These are phyloP conservation scores for Acromyrmex heyeri DNA, from an alignment of 1,140 invertebrate genomes.

Conservation along the genomic window DNA sequence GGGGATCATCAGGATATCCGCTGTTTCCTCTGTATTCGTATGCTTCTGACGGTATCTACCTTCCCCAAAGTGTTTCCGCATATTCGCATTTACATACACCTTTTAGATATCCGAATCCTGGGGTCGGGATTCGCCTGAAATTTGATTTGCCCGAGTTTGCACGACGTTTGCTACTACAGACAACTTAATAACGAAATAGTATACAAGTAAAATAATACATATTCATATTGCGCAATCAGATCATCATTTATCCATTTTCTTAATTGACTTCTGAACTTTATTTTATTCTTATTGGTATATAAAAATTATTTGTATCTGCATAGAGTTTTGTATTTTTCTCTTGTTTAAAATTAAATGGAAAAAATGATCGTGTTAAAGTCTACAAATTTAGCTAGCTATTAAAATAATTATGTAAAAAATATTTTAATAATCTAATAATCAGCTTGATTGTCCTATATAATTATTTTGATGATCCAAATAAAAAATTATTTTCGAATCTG, in stretches of 20 bases:
- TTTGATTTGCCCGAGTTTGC: conserved; percentile 35
- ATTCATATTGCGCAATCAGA: not conserved
- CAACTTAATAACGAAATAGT: conserved; percentile 4
- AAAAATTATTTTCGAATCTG: no score
- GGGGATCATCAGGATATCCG: conserved; percentile 38
- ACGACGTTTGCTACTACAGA: conserved; percentile 12
- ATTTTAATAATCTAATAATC: no score
- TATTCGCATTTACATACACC: conserved; percentile 43
- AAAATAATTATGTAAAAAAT: no score
- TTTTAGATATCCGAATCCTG: conserved; percentile 43
- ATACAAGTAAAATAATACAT: not conserved
- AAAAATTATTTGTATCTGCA: not conserved
- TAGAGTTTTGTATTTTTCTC: not conserved
- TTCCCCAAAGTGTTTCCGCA: conserved; percentile 18
- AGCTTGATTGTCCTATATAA: no score
- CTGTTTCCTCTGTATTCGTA: conserved; percentile 16
- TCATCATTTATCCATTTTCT: conserved; percentile 8
- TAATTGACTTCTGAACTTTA: not conserved
- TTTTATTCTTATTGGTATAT: not conserved
- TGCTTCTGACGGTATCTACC: not conserved
- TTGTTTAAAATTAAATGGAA: not conserved
- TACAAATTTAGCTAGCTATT: no score
- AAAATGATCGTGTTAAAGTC: no score
- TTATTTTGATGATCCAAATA: no score
- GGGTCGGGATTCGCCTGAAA: conserved; percentile 23